Conservation (phyloP, 2,113 vertebrate species). For the Odobenus rosmarus region DNA sequence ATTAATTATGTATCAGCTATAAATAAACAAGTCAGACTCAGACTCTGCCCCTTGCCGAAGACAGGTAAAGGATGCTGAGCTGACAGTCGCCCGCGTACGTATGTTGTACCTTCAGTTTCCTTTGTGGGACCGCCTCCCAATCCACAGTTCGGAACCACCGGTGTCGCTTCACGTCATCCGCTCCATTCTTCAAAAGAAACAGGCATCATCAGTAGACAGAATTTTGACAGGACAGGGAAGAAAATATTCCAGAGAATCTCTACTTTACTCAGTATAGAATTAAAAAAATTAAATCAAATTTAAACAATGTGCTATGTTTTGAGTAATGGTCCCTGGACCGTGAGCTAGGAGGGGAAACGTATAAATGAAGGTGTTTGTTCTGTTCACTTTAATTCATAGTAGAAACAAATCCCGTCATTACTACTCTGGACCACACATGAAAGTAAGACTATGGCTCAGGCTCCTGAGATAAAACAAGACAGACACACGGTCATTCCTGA, state of each 20-base stretch:
- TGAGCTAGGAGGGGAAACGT: no score
- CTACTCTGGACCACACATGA: accelerated
- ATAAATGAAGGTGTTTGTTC: accelerated
- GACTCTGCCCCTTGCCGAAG: neutral
- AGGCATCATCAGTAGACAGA: accelerated
- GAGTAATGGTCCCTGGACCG: accelerated
- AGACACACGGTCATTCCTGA: accelerated
- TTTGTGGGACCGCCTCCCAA: slow-evolving; percentile 93
- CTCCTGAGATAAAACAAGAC: accelerated
- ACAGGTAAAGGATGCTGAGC: accelerated
- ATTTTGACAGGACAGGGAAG: accelerated
- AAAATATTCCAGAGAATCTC: accelerated
- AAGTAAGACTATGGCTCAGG: accelerated
- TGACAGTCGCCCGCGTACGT: accelerated
- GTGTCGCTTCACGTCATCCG: slow-evolving; percentile 95
- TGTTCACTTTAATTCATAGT: accelerated
- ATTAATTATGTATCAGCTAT: accelerated
- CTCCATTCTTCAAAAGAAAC: slow-evolving; percentile 90
- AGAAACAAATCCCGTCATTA: accelerated
- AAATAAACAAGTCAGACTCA: neutral
- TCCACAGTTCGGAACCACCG: slow-evolving; percentile 96
- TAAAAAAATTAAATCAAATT: neutral
- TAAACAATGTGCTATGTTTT: accelerated
- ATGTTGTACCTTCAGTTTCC: slow-evolving; percentile 90
- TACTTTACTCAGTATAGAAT: accelerated